Evolutionary conservation across 2,888 invertebrate genomes (phyloP).

Genomic region (Cheilosia variabilis): DNA sequence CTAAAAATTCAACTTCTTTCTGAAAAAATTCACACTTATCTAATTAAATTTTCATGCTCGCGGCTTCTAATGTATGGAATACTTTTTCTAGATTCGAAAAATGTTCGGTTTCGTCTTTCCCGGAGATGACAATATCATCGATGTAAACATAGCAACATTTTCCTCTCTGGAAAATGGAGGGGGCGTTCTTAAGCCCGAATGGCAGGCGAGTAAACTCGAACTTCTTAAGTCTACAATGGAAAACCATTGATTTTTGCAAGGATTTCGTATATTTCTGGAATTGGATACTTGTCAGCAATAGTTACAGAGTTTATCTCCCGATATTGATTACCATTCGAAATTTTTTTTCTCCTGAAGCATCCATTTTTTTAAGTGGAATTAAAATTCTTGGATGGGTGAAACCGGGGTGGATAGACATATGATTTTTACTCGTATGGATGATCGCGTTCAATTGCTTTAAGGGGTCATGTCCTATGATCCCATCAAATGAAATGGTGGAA

Average conservation of each 20-base stretch:
- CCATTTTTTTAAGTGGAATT: conserved; percentile 19
- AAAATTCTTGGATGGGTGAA: no score
- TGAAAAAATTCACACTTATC: no score
- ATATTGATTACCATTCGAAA: conserved; percentile 51
- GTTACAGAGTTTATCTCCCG: conserved; percentile 46
- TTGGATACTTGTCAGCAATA: conserved; percentile 54
- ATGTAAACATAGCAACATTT: conserved; percentile 62
- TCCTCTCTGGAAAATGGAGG: conserved; percentile 46
- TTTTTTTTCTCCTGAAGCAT: conserved; percentile 9
- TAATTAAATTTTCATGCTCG: no score
- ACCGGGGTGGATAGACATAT: conserved; percentile 9
- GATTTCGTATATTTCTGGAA: conserved; percentile 57
- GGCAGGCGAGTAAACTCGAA: conserved; percentile 48
- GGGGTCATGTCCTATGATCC: conserved; percentile 17
- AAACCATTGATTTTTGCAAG: conserved; percentile 39
- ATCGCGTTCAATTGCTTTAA: conserved; percentile 26
- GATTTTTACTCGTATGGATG: conserved; percentile 21
- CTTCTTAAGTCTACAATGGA: conserved; percentile 48
- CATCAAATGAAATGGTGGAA: conserved; percentile 33
- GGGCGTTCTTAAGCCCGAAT: no score
- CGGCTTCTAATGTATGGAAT: conserved; percentile 8
- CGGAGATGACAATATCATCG: no score
- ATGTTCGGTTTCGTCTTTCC: conserved; percentile 59
- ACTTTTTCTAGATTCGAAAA: conserved; percentile 34
- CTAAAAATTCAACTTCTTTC: no score